Evolutionary conservation across 2,888 invertebrate species (phyloP).

Genomic region (Melitaea athalia): DNA sequence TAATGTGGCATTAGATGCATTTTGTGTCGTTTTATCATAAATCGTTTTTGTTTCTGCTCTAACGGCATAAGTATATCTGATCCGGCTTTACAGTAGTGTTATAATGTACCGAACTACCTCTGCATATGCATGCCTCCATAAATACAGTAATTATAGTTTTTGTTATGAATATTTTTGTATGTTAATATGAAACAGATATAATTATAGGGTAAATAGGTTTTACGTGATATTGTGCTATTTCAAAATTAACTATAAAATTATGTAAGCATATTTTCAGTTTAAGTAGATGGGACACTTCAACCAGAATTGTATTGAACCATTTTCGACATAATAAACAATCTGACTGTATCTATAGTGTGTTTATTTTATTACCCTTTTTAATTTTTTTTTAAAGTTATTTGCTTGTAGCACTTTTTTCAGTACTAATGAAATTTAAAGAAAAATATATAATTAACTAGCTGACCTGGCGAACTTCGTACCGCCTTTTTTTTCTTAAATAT

Average conservation of each 20-base stretch:
- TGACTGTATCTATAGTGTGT: conserved; percentile 60
- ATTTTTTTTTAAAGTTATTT: too few relatives aligned
- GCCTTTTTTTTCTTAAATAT: too few relatives aligned
- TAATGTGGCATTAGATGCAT: conserved; percentile 14
- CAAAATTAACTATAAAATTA: conserved; percentile 45
- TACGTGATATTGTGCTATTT: conserved; percentile 52
- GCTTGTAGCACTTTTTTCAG: too few relatives aligned
- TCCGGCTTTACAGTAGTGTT: conserved; percentile 51
- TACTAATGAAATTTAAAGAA: too few relatives aligned
- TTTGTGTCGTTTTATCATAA: conserved; percentile 18
- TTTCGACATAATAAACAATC: conserved; percentile 73
- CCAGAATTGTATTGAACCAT: conserved; percentile 64
- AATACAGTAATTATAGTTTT: conserved; percentile 69
- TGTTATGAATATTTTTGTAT: conserved; percentile 71
- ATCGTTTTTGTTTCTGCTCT: conserved; percentile 32
- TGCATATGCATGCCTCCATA: conserved; percentile 68
- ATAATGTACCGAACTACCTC: conserved; percentile 75
- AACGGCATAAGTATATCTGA: conserved; percentile 34
- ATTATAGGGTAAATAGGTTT: conserved; percentile 56
- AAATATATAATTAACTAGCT: too few relatives aligned
- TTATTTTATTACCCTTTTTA: conserved; percentile 30
- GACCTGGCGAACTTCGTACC: too few relatives aligned
- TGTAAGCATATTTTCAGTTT: conserved; percentile 66
- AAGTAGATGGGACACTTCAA: conserved; percentile 64
- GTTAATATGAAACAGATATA: conserved; percentile 64